Percentiles rank a stretch among this genome's conserved stretches.
These are phyloP conservation scores for Pionites leucogaster DNA, from an alignment of 2,113 vertebrate species.

Conservation along the genomic window DNA sequence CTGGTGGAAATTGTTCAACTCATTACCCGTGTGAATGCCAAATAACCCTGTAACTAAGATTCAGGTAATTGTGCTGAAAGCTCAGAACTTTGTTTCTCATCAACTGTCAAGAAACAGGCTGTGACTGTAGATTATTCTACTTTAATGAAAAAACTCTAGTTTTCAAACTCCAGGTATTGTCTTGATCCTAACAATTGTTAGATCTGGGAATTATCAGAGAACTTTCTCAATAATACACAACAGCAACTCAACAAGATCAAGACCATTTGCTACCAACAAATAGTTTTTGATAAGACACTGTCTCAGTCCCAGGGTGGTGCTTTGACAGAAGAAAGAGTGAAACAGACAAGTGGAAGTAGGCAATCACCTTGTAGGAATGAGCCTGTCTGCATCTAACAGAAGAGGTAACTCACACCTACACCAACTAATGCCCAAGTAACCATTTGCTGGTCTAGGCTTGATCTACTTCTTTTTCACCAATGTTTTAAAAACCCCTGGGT, in stretches of 20 bases:
- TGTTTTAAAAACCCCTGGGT: background rate
- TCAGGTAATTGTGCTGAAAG: background rate
- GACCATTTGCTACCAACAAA: background rate
- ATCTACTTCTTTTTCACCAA: background rate
- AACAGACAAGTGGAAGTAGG: background rate
- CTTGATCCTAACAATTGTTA: background rate
- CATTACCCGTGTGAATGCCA: background rate
- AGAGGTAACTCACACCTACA: background rate
- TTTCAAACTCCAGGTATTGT: background rate
- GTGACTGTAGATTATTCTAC: background rate
- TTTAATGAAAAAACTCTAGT: background rate
- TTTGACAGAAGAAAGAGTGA: background rate
- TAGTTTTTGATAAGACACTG: background rate
- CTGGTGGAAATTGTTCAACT: background rate
- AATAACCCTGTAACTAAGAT: background rate
- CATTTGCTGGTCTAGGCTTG: background rate
- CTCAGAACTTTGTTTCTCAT: background rate
- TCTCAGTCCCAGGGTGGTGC: background rate
- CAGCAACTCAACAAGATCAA: background rate
- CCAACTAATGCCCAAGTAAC: fast-evolving
- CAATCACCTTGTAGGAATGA: fast-evolving
- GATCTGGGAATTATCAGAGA: background rate
- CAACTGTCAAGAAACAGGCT: background rate
- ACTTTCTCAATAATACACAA: background rate
- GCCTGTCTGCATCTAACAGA: background rate